Evolutionary conservation across 2,113 vertebrate species (phyloP).

Genomic region (Gorsachius goisagi): DNA sequence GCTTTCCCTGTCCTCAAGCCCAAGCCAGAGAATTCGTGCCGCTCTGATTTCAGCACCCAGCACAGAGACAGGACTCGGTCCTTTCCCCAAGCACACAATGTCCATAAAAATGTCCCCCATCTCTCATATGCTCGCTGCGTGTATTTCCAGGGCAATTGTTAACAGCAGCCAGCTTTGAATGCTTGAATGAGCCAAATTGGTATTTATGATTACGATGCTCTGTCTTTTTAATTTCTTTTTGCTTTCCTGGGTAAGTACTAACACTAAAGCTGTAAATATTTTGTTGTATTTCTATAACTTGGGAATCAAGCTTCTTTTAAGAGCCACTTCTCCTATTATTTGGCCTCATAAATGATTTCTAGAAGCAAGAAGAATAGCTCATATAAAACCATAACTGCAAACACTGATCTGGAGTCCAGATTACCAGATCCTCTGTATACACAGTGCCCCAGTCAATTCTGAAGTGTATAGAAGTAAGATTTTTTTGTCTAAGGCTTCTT

Average conservation of each 20-base stretch:
- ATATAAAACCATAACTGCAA: constrained; percentile 4
- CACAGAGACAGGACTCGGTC: not conserved
- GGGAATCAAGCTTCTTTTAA: not conserved
- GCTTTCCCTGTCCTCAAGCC: not conserved
- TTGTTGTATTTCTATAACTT: not conserved
- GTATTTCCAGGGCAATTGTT: not conserved
- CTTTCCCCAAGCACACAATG: not conserved
- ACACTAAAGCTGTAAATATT: not conserved
- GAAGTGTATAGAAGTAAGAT: not conserved
- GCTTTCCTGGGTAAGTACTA: not conserved
- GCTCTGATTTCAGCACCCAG: not conserved
- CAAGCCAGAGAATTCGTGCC: not conserved
- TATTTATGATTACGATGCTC: not conserved
- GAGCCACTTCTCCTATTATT: not conserved
- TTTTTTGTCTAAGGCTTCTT: not conserved
- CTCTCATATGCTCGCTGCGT: not conserved
- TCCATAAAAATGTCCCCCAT: not conserved
- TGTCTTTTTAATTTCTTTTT: not conserved
- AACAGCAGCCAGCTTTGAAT: not conserved
- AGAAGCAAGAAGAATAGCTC: not conserved
- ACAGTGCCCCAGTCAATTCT: not conserved
- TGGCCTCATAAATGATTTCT: not conserved
- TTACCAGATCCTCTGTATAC: not conserved
- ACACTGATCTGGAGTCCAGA: not conserved
- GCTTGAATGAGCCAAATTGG: not conserved